Conservation (phyloP, 2,113 vertebrate species). For the Prolemur simus region DNA sequence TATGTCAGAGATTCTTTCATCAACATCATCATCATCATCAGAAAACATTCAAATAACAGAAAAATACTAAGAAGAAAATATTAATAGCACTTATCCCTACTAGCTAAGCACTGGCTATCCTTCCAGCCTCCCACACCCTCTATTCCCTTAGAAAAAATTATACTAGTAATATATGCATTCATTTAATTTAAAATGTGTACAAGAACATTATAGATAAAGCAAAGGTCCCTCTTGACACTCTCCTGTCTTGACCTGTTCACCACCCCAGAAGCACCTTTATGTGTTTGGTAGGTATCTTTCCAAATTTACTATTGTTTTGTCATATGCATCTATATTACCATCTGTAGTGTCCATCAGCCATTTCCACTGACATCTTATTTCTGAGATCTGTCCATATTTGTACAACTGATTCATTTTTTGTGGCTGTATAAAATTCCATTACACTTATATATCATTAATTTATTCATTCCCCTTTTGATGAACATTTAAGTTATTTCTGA, state of each 20-base stretch:
- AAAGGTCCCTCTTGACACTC: neutral
- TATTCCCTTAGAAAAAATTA: neutral
- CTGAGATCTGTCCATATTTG: neutral
- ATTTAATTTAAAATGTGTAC: neutral
- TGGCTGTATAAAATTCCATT: neutral
- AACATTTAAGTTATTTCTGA: neutral
- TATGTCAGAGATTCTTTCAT: neutral
- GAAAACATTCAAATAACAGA: neutral
- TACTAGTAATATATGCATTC: neutral
- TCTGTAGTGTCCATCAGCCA: neutral
- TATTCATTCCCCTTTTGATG: neutral
- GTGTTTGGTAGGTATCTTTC: neutral
- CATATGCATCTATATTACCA: neutral
- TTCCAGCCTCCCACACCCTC: rapidly evolving
- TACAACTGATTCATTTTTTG: neutral
- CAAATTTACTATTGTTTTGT: neutral
- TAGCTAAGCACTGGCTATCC: neutral
- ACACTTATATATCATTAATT: rapidly evolving
- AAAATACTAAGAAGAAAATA: neutral
- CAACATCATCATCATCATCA: neutral
- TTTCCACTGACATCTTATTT: neutral
- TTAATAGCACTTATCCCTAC: neutral
- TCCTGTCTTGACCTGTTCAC: neutral
- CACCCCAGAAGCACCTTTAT: neutral
- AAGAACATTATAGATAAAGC: neutral